Conservation (phyloP, 1,140 invertebrate species). For the Dolichoris vasculosae region DNA sequence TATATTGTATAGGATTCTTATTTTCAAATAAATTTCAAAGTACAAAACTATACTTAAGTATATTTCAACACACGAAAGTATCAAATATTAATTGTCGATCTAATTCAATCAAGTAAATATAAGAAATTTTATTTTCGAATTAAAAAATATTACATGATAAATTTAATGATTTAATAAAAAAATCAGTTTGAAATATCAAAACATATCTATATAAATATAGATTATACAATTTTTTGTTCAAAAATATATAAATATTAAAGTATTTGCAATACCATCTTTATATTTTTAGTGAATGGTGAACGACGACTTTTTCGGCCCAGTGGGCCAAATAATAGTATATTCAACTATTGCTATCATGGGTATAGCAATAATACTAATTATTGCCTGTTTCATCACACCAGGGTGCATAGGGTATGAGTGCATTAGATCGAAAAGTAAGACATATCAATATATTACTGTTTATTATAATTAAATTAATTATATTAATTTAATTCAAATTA, state of each 20-base stretch:
- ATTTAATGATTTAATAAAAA: background rate
- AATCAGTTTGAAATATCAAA: background rate
- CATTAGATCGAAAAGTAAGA: constrained; percentile 68
- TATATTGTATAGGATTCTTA: too few relatives aligned
- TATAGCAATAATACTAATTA: constrained; percentile 65
- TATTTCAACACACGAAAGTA: background rate
- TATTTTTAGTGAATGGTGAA: constrained; percentile 69
- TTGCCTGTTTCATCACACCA: constrained; percentile 72
- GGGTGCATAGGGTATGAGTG: constrained; percentile 72
- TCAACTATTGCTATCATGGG: constrained; percentile 63
- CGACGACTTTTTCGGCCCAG: constrained; percentile 68
- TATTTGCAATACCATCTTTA: background rate
- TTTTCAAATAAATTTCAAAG: background rate
- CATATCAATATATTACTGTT: background rate
- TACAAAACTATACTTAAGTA: background rate
- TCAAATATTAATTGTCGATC: too few relatives aligned
- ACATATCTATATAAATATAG: background rate
- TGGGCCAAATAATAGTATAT: constrained; percentile 71
- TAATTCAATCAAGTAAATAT: background rate
- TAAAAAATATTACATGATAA: background rate
- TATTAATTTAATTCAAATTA: background rate
- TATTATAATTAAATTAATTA: background rate
- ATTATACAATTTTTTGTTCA: background rate
- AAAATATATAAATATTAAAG: background rate
- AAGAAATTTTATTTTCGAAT: background rate